Percentiles rank a stretch among this genome's conserved stretches.
phyloP scores from a whole-genome alignment of 2,113 vertebrate species.

The Pimephales promelas region DNA sequence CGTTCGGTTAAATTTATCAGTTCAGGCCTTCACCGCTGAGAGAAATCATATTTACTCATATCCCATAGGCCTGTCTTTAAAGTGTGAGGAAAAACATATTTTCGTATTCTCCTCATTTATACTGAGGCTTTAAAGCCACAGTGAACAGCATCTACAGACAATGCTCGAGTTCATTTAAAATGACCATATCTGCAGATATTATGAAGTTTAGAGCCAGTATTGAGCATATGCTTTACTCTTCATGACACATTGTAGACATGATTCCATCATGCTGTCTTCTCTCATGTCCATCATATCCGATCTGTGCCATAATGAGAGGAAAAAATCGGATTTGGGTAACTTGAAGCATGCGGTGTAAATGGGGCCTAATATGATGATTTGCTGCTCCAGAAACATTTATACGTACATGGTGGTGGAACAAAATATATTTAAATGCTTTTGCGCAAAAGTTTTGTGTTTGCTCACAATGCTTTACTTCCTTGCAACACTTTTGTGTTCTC shows the following conservation, averaged over 20 bases:
- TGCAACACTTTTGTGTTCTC: too few relatives aligned
- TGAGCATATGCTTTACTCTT: background rate
- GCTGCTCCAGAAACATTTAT: background rate
- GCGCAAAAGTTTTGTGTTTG: too few relatives aligned
- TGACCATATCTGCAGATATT: constrained; percentile 9
- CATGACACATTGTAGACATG: background rate
- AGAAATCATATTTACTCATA: constrained; percentile 38
- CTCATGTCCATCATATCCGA: too few relatives aligned
- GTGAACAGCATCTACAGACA: background rate
- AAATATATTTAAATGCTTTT: too few relatives aligned
- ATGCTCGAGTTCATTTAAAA: background rate
- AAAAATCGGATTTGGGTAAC: too few relatives aligned
- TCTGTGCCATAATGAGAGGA: too few relatives aligned
- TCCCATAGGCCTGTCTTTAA: constrained; percentile 2
- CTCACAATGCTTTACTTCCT: too few relatives aligned
- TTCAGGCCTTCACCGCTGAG: constrained; percentile 9
- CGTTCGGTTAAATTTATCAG: constrained; percentile 38
- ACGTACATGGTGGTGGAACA: too few relatives aligned
- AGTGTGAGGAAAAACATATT: constrained; percentile 1
- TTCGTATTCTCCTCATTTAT: constrained; percentile 10
- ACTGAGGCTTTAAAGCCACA: background rate
- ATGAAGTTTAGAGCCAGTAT: background rate
- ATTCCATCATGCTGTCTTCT: background rate
- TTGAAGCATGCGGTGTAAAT: too few relatives aligned
- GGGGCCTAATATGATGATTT: background rate